A percentile compares a stretch with the other conserved stretches of the same genome.
These are phyloP conservation scores for Polyploca ridens DNA, from an alignment of 2,888 invertebrate species.

Conservation along the genomic window DNA sequence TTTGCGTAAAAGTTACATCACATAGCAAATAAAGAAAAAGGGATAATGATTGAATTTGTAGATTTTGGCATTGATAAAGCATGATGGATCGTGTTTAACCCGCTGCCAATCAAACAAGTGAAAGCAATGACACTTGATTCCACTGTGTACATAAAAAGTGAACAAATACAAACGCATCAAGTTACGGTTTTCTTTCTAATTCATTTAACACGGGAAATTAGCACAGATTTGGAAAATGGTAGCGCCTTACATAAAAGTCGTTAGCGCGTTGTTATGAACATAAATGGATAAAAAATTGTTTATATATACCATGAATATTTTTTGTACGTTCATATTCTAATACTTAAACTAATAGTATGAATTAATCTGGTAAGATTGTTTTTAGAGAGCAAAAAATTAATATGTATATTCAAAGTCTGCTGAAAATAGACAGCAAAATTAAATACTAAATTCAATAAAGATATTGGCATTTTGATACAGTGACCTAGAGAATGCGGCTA, in stretches of 20 bases:
- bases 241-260: not conserved
- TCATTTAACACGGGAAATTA: slow-evolving; percentile 3
- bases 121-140: slow-evolving; percentile 21
- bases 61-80: slow-evolving; percentile 23
- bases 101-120: slow-evolving; percentile 21
- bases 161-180: slow-evolving; percentile 5
- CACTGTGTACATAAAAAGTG: slow-evolving; percentile 9
- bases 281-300: no score
- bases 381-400: no score
- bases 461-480: not conserved
- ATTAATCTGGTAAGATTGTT: no score
- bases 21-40: not conserved
- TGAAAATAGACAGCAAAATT: not conserved
- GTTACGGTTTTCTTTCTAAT: not conserved
- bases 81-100: slow-evolving; percentile 14
- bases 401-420: no score
- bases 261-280: not conserved
- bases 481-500: not conserved
- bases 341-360: no score
- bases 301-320: no score
- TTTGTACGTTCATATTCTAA: no score
- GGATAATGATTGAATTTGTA: slow-evolving; percentile 24
- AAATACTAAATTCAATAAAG: not conserved
- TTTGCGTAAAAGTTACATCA: not conserved
- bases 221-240: not conserved